Evolutionary conservation across 2,797 vertebrate genomes (phyloP), one percentile per base, ranked within the genome.

Genomic region (Simalia tracyae): DNA sequence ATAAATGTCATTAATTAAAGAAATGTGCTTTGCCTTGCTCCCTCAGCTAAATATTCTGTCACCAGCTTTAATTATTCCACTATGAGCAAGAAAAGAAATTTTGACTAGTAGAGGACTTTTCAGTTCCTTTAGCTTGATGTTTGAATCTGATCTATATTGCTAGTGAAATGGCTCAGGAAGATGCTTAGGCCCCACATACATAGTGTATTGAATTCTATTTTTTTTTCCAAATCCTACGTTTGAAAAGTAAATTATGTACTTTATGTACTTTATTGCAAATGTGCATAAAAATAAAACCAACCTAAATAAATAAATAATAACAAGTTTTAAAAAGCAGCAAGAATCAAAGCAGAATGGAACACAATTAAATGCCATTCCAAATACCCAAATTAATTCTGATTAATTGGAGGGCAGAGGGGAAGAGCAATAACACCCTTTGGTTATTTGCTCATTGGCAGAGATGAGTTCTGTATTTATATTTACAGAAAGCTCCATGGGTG

Each of bases 41-140:
- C 12, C 92, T 95, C 64, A 46, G 84, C 90, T 90, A 46, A 57
- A 92, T 90, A 17, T 86, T 95, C 26, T 24, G 81, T 91, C 42
- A 92, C 87, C 92, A 76, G 88, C 76, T 42, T 92, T 54, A 92
- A 93, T 91, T 90, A 87, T 42, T 86, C 90, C 90, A 85, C 42
- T 54, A 22, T 86, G 54, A 89, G 19, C 2, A 93, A 88, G 90
- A 94, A 0, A 0, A 10, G 14, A 57, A 89, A 2, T n/a, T 61
- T 26, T 85, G 54, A 60, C 24, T 81, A 91, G 93, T 31, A 57
- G 42, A 89, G 24, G 15, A 81, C n/a, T 36, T 94, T 93, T 91
- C 0, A 84, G 19, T 28, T 63, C 3, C 86, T 60, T 90, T 92
- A 90, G 92, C 92, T 24, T 36, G 15, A 93, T n/a, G 92, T 12